Evolutionary conservation across 2,888 invertebrate species (phyloP).

Genomic region (Platycheirus albimanus): DNA sequence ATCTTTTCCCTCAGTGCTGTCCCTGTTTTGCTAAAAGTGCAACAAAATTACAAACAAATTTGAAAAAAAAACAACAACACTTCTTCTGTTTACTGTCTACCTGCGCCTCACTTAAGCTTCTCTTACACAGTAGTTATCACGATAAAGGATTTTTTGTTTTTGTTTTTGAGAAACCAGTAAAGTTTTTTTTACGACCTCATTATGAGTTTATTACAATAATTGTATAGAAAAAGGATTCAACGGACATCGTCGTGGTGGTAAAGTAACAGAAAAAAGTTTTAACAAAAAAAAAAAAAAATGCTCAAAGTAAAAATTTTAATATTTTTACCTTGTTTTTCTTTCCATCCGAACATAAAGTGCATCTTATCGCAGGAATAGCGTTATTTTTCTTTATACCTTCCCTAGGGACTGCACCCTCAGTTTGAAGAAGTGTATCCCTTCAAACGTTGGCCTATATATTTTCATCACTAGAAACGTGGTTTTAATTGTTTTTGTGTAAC

Average conservation of each 20-base stretch:
- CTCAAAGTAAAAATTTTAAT: slow-evolving; percentile 27
- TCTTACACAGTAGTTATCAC: slow-evolving; percentile 1
- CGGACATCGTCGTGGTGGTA: slow-evolving; percentile 4
- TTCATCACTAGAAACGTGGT: neutral
- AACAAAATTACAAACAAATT: too few species aligned
- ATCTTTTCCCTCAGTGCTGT: too few species aligned
- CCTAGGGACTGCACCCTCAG: neutral
- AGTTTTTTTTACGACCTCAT: slow-evolving; percentile 68
- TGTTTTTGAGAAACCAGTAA: too few species aligned
- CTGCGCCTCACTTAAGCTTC: slow-evolving; percentile 3
- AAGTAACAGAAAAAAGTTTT: neutral
- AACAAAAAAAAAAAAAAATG: slow-evolving; percentile 28
- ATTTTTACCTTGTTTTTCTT: neutral
- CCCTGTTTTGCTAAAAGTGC: too few species aligned
- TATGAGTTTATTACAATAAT: slow-evolving; percentile 67
- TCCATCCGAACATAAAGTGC: slow-evolving; percentile 12
- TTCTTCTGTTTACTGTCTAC: too few species aligned
- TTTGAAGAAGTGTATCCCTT: slow-evolving; percentile 1
- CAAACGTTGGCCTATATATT: slow-evolving; percentile 16
- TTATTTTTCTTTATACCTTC: slow-evolving; percentile 2
- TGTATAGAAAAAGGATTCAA: slow-evolving; percentile 60
- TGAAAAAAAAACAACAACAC: too few species aligned
- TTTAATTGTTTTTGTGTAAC: slow-evolving; percentile 36
- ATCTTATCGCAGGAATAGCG: slow-evolving; percentile 22
- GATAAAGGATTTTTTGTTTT: slow-evolving; percentile 47